Percentiles rank a stretch among this genome's conserved stretches.
These are phyloP conservation scores for Smittia sp. DNA, from an alignment of 2,888 invertebrate species.

Conservation along the genomic window DNA sequence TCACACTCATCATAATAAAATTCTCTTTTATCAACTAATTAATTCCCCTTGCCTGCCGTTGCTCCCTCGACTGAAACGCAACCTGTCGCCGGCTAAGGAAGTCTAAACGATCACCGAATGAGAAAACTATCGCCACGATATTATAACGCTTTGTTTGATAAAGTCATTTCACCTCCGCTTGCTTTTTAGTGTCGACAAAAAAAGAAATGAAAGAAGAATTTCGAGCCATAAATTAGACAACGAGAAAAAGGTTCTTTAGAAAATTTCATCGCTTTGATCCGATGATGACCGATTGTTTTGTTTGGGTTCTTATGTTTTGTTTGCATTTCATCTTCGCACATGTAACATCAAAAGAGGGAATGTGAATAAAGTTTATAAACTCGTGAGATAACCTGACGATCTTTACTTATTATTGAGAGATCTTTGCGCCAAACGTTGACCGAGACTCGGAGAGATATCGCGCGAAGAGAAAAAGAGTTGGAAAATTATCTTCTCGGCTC, in stretches of 20 bases:
- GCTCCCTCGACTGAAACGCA: too few relatives aligned
- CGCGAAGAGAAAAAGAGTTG: constrained; percentile 22
- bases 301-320: constrained; percentile 14
- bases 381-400: constrained; percentile 15
- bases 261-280: constrained; percentile 7
- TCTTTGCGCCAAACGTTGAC: not conserved
- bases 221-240: not conserved
- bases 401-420: constrained; percentile 6
- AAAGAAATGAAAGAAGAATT: not conserved
- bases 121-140: too few relatives aligned
- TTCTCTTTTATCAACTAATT: too few relatives aligned
- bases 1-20: too few relatives aligned
- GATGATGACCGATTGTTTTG: constrained; percentile 24
- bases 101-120: too few relatives aligned
- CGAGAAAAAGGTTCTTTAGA: constrained; percentile 5
- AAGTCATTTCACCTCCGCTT: too few relatives aligned
- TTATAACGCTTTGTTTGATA: too few relatives aligned
- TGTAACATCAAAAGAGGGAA: too few relatives aligned
- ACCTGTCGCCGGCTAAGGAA: too few relatives aligned
- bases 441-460: constrained; percentile 1
- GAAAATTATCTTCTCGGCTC: constrained; percentile 1
- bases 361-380: too few relatives aligned
- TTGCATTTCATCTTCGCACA: constrained; percentile 19
- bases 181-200: too few relatives aligned
- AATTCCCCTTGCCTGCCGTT: too few relatives aligned